A percentile compares a stretch with the other conserved stretches of the same genome.
Evolutionary conservation across 2,888 invertebrate genomes (phyloP).

Genomic region (Nephrotoma guestfalica): DNA sequence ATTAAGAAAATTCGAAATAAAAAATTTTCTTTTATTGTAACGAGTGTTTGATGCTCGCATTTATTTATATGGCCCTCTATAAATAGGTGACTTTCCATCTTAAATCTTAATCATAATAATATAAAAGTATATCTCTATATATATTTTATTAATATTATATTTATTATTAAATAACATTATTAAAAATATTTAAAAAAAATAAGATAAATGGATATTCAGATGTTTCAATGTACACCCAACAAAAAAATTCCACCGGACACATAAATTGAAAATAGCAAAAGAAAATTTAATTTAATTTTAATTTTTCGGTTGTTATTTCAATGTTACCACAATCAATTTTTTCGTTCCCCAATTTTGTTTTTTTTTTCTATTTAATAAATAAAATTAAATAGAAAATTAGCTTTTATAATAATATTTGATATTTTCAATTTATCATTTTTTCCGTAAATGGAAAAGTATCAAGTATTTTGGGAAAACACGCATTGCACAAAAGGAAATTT

Average conservation of each 20-base stretch:
- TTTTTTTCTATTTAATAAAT: background rate
- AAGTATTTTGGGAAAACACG: background rate
- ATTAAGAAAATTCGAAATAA: background rate
- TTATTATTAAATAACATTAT: background rate
- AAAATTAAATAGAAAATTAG: background rate
- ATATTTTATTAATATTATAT: background rate
- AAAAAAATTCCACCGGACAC: background rate
- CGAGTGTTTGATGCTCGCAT: background rate
- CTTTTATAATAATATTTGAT: background rate
- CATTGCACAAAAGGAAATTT: background rate
- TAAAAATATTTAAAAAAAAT: background rate
- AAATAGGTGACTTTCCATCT: background rate
- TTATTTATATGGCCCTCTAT: background rate
- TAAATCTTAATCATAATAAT: background rate
- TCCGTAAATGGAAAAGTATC: background rate
- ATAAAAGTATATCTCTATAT: too few relatives aligned
- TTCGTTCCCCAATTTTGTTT: background rate
- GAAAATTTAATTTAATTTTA: background rate
- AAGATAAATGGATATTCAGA: background rate
- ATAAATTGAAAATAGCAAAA: background rate
- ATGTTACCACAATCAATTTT: background rate
- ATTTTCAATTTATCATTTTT: background rate
- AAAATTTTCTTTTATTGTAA: background rate
- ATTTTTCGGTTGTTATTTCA: background rate
- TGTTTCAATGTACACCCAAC: background rate